These are phyloP conservation scores for Gerris lacustris DNA, from an alignment of 2,888 invertebrate species.

Conservation along the genomic window DNA sequence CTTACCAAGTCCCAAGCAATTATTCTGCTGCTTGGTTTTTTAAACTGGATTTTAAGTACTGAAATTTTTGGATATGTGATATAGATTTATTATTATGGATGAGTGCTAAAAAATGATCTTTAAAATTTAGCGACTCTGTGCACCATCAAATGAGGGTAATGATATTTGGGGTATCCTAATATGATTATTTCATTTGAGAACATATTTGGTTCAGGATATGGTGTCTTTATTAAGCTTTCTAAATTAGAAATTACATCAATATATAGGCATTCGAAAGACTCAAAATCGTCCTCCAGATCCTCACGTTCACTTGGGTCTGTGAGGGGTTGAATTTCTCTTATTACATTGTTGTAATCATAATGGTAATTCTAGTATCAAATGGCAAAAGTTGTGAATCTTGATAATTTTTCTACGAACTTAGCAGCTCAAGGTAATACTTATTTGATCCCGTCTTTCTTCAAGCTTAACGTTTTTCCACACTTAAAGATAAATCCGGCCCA, in stretches of 20 bases:
- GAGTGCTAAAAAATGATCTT: not conserved
- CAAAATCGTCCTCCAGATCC: not conserved
- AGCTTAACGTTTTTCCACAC: not conserved
- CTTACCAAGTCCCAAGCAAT: constrained; percentile 6
- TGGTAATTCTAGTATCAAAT: not conserved
- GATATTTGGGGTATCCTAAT: not conserved
- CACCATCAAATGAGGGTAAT: not conserved
- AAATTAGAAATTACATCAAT: not conserved
- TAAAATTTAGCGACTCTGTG: not conserved
- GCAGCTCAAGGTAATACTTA: not conserved
- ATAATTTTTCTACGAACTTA: not conserved
- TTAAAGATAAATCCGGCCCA: too few species aligned
- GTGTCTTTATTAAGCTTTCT: not conserved
- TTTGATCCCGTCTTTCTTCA: not conserved
- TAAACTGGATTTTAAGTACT: not conserved
- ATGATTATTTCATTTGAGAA: not conserved
- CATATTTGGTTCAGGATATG: not conserved
- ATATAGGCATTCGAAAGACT: not conserved
- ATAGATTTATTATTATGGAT: not conserved
- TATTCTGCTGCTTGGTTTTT: not conserved
- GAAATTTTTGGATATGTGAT: not conserved
- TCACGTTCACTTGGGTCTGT: not conserved
- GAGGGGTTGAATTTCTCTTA: not conserved
- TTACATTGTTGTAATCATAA: not conserved
- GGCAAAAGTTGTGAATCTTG: not conserved